Base-by-base conservation (phyloP, 2,888 invertebrate genomes). In the Germaria angustata region DNA sequence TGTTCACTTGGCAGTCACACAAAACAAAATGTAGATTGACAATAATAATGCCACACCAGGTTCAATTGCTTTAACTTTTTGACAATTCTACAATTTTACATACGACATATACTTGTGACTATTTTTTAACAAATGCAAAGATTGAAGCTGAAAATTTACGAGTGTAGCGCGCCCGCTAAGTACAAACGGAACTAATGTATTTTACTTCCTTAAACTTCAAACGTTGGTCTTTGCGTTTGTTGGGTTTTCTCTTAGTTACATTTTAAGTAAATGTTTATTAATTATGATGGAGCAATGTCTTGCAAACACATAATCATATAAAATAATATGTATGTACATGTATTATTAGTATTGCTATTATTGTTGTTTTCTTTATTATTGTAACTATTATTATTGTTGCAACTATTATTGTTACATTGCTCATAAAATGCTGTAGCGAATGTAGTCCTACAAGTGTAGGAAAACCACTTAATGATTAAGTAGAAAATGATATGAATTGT, bases 401-500 rank as follows among this genome's bases (percentile, higher is more conserved):
- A 68, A 51, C 49, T 55, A 44, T 61, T 68, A 39, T 51, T 75
- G 34, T 53, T 68, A 59, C 57, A 20, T 49, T 49, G 66, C 66
- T 59, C 49, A 59, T 66, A 76, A 76, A 66, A 75, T 17, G 17
- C n/a, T 28, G 65, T 46, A 24, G 24, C 2, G n/a, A 9, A 13
- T 46, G 39, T 51, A 24, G 61, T 63, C 4, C n/a, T 53, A 39
- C 39, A 71, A 63, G 46, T 71, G 55, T 59, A 72, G 49, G 46
- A 79, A 59, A 66, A 79, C 72, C 79, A 79, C 79, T 79, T 66
- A 79, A 79, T 71, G 79, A 65, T 66, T 72, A 34, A 65, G 65
- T 79, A 57, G 71, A 59, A 78, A 77, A 72, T 61, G 41, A 51
- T 24, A 68, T 53, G 41, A 73, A 32, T 66, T 68, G 65, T 75